phyloP scores from a whole-genome alignment of 2,888 invertebrate species.

The Lamproptera curius region DNA sequence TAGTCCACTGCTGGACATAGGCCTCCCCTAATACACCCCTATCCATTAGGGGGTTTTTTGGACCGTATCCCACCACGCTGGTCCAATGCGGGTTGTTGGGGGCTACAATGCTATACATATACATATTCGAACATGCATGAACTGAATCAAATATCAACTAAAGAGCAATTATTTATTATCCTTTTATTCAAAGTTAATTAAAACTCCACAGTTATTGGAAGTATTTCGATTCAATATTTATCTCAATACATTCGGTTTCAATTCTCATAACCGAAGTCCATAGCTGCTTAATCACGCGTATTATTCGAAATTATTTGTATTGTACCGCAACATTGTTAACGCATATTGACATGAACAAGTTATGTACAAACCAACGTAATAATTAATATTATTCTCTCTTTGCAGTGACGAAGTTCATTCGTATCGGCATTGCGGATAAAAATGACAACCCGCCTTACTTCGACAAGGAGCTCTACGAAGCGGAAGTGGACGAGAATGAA shows the following conservation, averaged over 20 bases:
- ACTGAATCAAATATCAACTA: not conserved
- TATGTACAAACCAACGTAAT: not conserved
- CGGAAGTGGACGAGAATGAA: constrained; percentile 98
- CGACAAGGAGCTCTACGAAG: constrained; percentile 97
- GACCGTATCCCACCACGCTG: no score
- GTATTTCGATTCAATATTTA: constrained; percentile 8
- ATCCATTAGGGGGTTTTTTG: no score
- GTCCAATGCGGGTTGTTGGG: no score
- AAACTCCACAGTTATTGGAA: not conserved
- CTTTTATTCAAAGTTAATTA: not conserved
- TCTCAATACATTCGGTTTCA: constrained; percentile 10
- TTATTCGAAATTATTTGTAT: constrained; percentile 8
- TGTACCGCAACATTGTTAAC: constrained; percentile 9
- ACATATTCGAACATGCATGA: not conserved
- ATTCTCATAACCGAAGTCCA: constrained; percentile 5
- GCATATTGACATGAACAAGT: not conserved
- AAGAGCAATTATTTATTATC: not conserved
- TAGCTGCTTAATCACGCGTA: constrained; percentile 8
- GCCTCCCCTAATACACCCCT: no score
- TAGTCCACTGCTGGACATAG: no score
- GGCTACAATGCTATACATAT: no score
- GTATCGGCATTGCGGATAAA: constrained; percentile 98
- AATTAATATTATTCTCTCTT: constrained; percentile 51
- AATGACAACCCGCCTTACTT: constrained; percentile 99
- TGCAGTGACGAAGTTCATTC: constrained; percentile 98